Evolutionary conservation across 2,797 vertebrate species (phyloP), one percentile per base, ranked within the genome.

Genomic region (Sebastes hopkinsi): DNA sequence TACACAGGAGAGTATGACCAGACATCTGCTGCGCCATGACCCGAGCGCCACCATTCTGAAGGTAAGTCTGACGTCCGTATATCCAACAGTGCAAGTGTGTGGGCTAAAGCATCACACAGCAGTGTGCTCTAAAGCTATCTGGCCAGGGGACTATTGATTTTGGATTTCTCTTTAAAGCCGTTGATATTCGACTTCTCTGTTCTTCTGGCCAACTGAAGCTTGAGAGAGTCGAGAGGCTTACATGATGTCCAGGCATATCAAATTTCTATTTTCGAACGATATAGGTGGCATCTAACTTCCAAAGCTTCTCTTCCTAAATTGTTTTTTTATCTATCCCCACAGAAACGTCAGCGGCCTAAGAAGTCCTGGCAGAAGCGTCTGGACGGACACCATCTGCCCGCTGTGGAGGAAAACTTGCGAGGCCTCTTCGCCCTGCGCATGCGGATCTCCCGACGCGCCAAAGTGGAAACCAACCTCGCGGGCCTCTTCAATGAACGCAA

Each of bases 401-500:
- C 94, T 1, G 92, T 96, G 84, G 96, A 97, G 77, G 94, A 95
- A 1, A 87, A 97, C 80, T 83, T 97, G 68, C 85, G 54, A 1
- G 83, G 67, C 8, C 95, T 97, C 56, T 97, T 97, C 2, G 67
- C 90, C 1, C 29, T 92, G 38, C 95, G 95, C 65, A 94, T 96
- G 95, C 82, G 93, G 0, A 58, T 97, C 70, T 87, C 92, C 23
- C 83, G 91, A 20, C 92, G 91, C 0, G 46, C 92, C 67, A 96
- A 95, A 69, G 81, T 96, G 77, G 96, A 97, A 87, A 82, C 93
- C 0, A 88, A 96, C 90, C 95, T 97, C n/a, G 82, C 94, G 0
- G 90, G 95, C 3, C 95, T 97, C 67, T 97, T 96, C 88, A 97
- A 93, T 10, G 96, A 97, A 60, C 94, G 96, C 29, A 96, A 95